phyloP scores from a whole-genome alignment of 2,113 vertebrate genomes.

The Castor canadensis region DNA sequence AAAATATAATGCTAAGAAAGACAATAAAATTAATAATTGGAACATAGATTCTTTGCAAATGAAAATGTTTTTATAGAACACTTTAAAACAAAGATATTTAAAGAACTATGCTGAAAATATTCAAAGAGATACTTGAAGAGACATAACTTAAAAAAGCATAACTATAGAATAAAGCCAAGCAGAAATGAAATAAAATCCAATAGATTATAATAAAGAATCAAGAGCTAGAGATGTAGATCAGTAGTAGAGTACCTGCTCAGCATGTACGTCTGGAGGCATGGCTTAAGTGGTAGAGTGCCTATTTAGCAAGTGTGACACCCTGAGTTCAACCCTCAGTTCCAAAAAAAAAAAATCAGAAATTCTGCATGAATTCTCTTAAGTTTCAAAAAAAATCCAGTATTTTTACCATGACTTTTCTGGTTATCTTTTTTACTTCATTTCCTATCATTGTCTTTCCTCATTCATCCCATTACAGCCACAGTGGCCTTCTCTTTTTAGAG shows the following conservation, averaged over 20 bases:
- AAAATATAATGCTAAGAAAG: not conserved
- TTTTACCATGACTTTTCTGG: not conserved
- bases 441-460: not conserved
- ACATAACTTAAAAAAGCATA: not conserved
- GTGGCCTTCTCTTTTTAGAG: not conserved
- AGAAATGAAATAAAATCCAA: not conserved
- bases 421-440: not conserved
- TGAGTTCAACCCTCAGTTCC: not conserved
- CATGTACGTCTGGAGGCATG: no score
- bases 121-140: conserved; percentile 40
- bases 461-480: not conserved
- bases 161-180: not conserved
- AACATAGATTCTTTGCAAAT: not conserved
- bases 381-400: conserved; percentile 48
- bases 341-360: not conserved
- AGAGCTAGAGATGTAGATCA: not conserved
- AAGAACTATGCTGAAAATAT: not conserved
- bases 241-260: not conserved
- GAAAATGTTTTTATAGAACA: not conserved
- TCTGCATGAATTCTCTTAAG: not conserved
- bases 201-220: not conserved
- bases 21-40: not conserved
- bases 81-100: not conserved
- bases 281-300: no score
- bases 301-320: no score